phyloP scores from a whole-genome alignment of 2,113 vertebrate species.

The Prionailurus viverrinus region DNA sequence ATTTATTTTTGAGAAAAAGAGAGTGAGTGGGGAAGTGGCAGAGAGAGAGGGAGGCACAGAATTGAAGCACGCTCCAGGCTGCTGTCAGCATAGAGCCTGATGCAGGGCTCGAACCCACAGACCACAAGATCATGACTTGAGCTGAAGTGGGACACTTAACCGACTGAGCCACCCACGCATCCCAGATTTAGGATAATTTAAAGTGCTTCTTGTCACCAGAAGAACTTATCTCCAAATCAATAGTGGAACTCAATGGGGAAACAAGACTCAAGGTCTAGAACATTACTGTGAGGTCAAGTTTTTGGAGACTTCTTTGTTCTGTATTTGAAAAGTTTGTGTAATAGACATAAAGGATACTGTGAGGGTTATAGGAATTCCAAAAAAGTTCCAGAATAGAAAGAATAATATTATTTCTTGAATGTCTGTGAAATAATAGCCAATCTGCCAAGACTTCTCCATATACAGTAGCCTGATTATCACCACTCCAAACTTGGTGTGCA shows the following conservation, averaged over 20 bases:
- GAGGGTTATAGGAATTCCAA: constrained; percentile 1
- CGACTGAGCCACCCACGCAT: too few relatives aligned
- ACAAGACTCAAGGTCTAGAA: background rate
- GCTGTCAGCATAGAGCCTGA: too few relatives aligned
- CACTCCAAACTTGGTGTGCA: background rate
- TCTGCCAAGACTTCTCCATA: background rate
- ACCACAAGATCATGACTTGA: too few relatives aligned
- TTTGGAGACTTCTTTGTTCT: background rate
- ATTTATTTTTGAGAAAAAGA: too few relatives aligned
- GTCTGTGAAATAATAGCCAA: background rate
- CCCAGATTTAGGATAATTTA: background rate
- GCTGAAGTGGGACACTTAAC: too few relatives aligned
- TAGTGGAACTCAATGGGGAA: background rate
- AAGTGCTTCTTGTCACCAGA: background rate
- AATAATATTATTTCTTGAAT: background rate
- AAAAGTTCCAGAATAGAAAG: background rate
- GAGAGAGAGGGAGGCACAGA: too few relatives aligned
- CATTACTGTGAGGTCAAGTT: background rate
- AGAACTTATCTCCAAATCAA: background rate
- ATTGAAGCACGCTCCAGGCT: too few relatives aligned
- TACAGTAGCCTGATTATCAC: background rate
- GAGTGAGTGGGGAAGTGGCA: too few relatives aligned
- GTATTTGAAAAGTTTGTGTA: background rate
- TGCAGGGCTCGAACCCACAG: too few relatives aligned
- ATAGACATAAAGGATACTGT: background rate